phyloP scores from a whole-genome alignment of 2,888 invertebrate genomes.

The Diarsia mendica region DNA sequence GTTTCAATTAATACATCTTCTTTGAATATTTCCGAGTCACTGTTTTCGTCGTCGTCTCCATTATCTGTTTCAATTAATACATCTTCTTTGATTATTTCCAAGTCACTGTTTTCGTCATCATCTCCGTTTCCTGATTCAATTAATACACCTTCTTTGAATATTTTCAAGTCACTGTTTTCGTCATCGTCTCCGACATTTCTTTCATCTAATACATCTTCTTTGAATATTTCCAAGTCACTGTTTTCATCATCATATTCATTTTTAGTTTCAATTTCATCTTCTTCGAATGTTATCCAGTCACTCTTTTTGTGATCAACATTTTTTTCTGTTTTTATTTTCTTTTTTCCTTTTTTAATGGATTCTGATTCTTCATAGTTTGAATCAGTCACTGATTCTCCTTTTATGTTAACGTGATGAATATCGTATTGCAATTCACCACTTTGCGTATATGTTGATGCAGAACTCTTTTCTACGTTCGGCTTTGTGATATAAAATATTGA shows the following conservation, averaged over 20 bases:
- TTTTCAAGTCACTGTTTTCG: not conserved
- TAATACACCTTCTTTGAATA: not conserved
- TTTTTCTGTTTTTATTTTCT: not conserved
- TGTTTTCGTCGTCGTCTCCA: not conserved
- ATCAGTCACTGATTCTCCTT: conserved; percentile 1
- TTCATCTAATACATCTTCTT: not conserved
- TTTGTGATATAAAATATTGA: not conserved
- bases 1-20: not conserved
- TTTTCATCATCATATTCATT: not conserved
- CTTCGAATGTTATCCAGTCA: not conserved
- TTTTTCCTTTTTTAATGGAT: not conserved
- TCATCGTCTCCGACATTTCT: not conserved
- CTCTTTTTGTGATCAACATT: not conserved
- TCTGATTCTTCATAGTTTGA: not conserved
- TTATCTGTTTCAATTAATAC: conserved; percentile 5
- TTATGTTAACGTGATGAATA: not conserved
- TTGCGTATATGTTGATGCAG: conserved; percentile 5
- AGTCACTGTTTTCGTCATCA: not conserved
- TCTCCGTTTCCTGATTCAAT: conserved; percentile 4
- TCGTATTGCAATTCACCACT: not conserved
- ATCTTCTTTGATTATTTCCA: not conserved
- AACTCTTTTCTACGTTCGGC: not conserved
- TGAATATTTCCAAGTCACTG: not conserved
- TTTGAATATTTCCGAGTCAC: not conserved
- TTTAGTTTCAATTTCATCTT: conserved; percentile 2